Evolutionary conservation across 2,888 invertebrate species (phyloP), one percentile per base, ranked within the genome.

Genomic region (Melanotus villosus): DNA sequence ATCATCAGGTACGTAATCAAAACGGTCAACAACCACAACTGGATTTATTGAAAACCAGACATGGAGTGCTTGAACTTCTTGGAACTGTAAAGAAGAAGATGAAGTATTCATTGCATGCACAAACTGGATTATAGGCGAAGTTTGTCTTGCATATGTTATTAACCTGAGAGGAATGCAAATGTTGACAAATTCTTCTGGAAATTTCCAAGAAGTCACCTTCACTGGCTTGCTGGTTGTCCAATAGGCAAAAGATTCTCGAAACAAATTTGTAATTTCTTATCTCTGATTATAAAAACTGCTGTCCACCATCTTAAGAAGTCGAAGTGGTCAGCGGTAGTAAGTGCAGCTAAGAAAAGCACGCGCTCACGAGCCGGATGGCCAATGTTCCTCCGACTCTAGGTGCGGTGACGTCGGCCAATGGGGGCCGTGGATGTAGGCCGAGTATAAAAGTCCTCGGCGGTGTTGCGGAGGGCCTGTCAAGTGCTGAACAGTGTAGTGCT

Each of bases 381-480:
- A 81, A 81, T 81, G 79, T 78, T 80, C 79, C 76, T 79, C 77
- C 68, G 80, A 79, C 81, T 80, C 67, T 76, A 76, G 79, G 73
- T 73, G 77, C 76, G 80, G 78, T 82, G 82, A 81, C 82, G 82
- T 81, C 80, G 82, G 72, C 78, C 79, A 78, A 81, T 80, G 80
- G 82, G 80, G 82, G 82, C 80, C 78, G 80, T 79, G 80, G 81
- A 83, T 82, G 81, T 83, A 83, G 82, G 83, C 84, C 84, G 84
- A 80, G 79, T 84, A 84, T 84, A 84, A 81, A 84, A 84, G 83
- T 80, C 78, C 75, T 78, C 78, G 78, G 78, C 81, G 79, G 76
- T 79, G 79, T 76, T 76, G 81, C 79, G 80, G 81, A 81, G 80
- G 81, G 81, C 78, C 83, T 84, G 83, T 83, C 81, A 82, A 80